Percentiles rank a stretch among this genome's conserved stretches.
Conservation (phyloP, 2,888 invertebrate genomes). For the Drosophila vallismaia region DNA sequence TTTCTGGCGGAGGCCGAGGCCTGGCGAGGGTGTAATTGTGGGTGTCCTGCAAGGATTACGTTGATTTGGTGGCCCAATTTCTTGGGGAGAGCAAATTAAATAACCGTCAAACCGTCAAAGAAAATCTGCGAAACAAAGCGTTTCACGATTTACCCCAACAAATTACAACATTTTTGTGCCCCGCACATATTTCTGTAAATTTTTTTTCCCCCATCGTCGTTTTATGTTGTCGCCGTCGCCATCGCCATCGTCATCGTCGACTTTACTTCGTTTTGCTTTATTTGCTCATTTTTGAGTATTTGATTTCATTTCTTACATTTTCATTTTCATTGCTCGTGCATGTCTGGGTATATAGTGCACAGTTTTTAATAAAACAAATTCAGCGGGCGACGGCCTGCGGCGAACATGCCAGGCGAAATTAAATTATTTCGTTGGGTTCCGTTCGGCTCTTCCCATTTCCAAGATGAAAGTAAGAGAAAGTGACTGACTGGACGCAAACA, state of each 20-base stretch:
- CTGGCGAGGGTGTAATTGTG: background rate
- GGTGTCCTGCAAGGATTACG: conserved; percentile 24
- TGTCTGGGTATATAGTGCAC: conserved; percentile 48
- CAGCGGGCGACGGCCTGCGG: conserved; percentile 72
- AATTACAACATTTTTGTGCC: conserved; percentile 27
- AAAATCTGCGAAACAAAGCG: conserved; percentile 33
- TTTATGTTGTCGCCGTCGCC: conserved; percentile 29
- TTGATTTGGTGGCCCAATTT: conserved; percentile 34
- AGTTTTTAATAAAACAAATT: conserved; percentile 78
- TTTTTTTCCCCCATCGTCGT: conserved; percentile 27
- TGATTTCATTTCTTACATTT: conserved; percentile 68
- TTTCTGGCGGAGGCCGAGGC: background rate
- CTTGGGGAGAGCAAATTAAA: conserved; percentile 36
- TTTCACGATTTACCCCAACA: conserved; percentile 32
- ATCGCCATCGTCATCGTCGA: conserved; percentile 1
- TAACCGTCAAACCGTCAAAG: conserved; percentile 49
- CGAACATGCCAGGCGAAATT: conserved; percentile 75
- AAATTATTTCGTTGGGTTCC: conserved; percentile 72
- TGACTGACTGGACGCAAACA: conserved; percentile 61
- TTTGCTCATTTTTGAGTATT: conserved; percentile 73
- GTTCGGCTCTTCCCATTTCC: conserved; percentile 10
- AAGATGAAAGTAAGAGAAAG: conserved; percentile 49
- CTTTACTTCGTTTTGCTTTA: conserved; percentile 46
- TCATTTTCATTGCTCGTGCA: conserved; percentile 16
- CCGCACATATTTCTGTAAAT: conserved; percentile 20